Evolutionary conservation across 23 tunicate genomes (phyloP), one percentile per base, ranked within the genome.

Genomic region (Ascidia mentula): DNA sequence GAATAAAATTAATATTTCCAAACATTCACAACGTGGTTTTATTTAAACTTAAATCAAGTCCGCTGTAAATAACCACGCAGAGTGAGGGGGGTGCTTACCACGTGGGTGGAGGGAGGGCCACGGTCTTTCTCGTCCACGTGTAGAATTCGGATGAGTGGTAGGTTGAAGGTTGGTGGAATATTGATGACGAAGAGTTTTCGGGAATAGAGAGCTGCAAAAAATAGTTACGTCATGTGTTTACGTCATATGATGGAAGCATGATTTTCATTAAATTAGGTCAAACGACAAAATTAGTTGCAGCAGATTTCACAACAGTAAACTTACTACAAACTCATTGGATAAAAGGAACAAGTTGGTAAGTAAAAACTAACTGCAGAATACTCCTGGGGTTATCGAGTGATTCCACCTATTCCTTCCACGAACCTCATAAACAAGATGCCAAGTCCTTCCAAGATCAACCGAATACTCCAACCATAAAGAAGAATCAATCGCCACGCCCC

Each of bases 361-460:
- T n/a, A n/a, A n/a, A n/a, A n/a, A n/a, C n/a, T n/a, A n/a, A n/a
- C n/a, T n/a, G n/a, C n/a, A n/a, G n/a, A n/a, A n/a, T n/a, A n/a
- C n/a, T n/a, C n/a, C n/a, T n/a, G n/a, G n/a, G n/a, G n/a, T n/a
- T n/a, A n/a, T n/a, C n/a, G n/a, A n/a, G n/a, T n/a, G n/a, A n/a
- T n/a, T n/a, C n/a, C n/a, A n/a, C n/a, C n/a, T n/a, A n/a, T n/a
- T n/a, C n/a, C n/a, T 38, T 42, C 22, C 6, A 7, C 60, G 34
- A 40, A 89, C 95, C 85, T 90, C 85, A 0, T 34, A 26, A 2
- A 85, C 83, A 34, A 80, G 71, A 22, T 81, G 73, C 97, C 97
- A 92, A 12, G 89, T 74, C 18, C 73, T 70, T 34, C 97, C 97
- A 39, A 82, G 85, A 53, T 87, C 82, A 38, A 72, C 80, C 12